phyloP scores from a whole-genome alignment of 2,888 invertebrate genomes.

The Junonia oenone region DNA sequence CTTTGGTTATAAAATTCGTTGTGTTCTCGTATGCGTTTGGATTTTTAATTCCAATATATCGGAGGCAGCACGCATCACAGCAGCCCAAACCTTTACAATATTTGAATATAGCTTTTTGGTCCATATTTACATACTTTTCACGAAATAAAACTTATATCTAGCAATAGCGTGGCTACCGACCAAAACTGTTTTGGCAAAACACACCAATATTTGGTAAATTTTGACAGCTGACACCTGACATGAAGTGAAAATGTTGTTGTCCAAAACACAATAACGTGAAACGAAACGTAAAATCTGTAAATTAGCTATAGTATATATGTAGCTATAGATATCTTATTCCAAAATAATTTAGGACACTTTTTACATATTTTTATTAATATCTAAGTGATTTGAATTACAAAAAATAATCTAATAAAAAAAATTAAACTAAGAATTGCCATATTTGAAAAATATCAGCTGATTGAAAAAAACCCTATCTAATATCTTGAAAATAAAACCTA shows the following conservation, averaged over 20 bases:
- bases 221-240: background rate
- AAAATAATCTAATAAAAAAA: too few relatives aligned
- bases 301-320: too few relatives aligned
- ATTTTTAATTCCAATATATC: constrained; percentile 82
- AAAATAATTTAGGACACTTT: too few relatives aligned
- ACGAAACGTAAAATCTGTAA: too few relatives aligned
- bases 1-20: constrained; percentile 65
- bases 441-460: constrained; percentile 17
- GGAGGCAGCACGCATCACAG: constrained; percentile 83
- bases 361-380: too few relatives aligned
- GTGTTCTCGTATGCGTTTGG: constrained; percentile 77
- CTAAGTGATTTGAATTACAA: too few relatives aligned
- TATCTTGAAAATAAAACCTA: too few relatives aligned
- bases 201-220: background rate
- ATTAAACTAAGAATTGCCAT: constrained; percentile 3
- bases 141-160: background rate
- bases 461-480: too few relatives aligned
- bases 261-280: background rate
- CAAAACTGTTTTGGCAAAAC: too few relatives aligned
- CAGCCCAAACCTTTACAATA: constrained; percentile 79
- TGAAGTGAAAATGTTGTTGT: background rate
- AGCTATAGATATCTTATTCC: too few relatives aligned
- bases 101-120: constrained; percentile 66
- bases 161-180: background rate
- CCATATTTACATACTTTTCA: constrained; percentile 47